Evolutionary conservation across 2,797 vertebrate species (phyloP).

Genomic region (Adelosebastes latens): DNA sequence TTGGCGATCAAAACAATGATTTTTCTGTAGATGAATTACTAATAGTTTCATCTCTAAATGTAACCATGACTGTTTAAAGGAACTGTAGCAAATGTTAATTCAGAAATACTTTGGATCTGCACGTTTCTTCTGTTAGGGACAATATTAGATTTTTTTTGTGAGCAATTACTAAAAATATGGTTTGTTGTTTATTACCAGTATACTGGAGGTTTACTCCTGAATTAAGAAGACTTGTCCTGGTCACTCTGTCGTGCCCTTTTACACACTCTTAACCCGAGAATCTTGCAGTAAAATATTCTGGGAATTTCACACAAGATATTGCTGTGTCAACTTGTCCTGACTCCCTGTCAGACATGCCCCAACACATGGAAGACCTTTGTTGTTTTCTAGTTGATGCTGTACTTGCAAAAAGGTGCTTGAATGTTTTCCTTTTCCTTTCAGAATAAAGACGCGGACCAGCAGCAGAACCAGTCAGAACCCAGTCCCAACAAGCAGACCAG

Average conservation of each 20-base stretch:
- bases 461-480: conserved; percentile 63
- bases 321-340: background rate
- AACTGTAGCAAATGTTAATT: background rate
- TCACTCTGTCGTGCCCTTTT: background rate
- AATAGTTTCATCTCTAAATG: background rate
- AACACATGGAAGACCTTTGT: background rate
- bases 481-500: conserved; percentile 49
- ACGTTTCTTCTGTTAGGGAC: no score
- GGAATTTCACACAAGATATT: background rate
- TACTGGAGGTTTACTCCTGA: background rate
- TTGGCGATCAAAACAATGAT: no score
- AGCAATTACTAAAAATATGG: background rate
- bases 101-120: background rate
- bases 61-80: background rate
- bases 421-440: conserved; percentile 36
- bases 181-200: no score
- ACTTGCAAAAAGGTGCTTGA: background rate
- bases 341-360: background rate
- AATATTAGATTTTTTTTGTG: background rate
- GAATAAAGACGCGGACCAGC: conserved; percentile 59
- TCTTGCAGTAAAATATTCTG: background rate
- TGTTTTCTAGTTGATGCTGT: background rate
- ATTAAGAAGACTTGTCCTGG: background rate
- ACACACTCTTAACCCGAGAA: background rate
- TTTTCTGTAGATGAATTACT: background rate